These are phyloP conservation scores for Mythimna albipuncta DNA, from an alignment of 2,888 invertebrate species.

Conservation along the genomic window DNA sequence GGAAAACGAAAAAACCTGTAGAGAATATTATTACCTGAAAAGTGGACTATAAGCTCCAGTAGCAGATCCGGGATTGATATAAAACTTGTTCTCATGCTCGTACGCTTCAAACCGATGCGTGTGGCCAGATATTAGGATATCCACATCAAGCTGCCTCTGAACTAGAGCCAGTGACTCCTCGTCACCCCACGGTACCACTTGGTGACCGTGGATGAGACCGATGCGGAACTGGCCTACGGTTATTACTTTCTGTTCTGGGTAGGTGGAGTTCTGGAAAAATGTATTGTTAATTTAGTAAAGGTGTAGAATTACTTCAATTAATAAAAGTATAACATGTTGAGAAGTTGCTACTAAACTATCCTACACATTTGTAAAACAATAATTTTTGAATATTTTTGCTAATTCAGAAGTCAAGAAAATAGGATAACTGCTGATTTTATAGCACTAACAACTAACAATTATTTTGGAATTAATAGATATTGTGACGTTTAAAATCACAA, in stretches of 20 bases:
- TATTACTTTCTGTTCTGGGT: conserved; percentile 99
- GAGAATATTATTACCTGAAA: conserved; percentile 92
- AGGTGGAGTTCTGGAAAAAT: conserved; percentile 94
- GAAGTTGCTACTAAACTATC: no score
- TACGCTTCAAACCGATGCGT: conserved; percentile 99
- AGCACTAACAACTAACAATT: no score
- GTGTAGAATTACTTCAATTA: not conserved
- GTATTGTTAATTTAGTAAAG: not conserved
- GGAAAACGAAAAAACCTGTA: no score
- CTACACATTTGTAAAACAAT: no score
- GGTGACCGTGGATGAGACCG: conserved; percentile 99
- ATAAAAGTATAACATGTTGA: no score
- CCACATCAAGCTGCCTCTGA: conserved; percentile 99
- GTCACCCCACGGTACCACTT: conserved; percentile 99
- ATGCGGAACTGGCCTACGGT: conserved; percentile 99
- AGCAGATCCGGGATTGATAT: conserved; percentile 99
- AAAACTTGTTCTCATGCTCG: conserved; percentile 99
- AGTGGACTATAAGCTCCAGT: conserved; percentile 99
- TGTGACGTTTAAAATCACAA: no score
- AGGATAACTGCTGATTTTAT: no score
- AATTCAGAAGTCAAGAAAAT: no score
- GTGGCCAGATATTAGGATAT: conserved; percentile 99
- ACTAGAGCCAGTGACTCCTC: conserved; percentile 97
- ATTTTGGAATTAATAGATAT: no score
- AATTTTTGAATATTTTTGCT: no score